Base-by-base conservation (phyloP, 2,888 invertebrate species). In the Rhimphoctona megacephalus region DNA sequence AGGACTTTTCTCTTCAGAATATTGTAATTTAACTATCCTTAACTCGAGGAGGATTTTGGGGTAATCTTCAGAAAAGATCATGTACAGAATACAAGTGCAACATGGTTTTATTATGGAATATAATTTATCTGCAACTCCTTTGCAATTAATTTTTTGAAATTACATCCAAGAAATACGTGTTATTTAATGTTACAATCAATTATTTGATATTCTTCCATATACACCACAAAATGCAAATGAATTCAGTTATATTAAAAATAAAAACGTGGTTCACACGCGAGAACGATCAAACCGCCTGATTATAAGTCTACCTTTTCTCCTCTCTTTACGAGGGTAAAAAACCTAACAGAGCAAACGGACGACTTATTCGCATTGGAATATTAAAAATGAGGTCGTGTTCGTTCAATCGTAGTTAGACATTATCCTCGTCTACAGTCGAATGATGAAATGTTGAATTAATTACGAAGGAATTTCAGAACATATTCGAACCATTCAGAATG, bases 351-450 rank as follows among this genome's bases (percentile, higher is more conserved):
- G 61, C 69, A 25, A 81, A 52, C 73, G 78, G 67, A 72, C 61
- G 61, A 61, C 61, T 74, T 72, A 72, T 85, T 78, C 78, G 73
- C 73, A 61, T 61, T 30, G 73, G 19, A 64, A 61, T 74, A 81
- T 78, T 85, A 52, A 74, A 72, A 85, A 85, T 81, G 85, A 78
- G 85, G 85, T 82, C 85, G 73, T 73, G 78, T 72, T 73, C 67
- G 43, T 73, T 81, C 67, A 66, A 49, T 76, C 73, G 78, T 72
- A 30, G 52, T 39, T 33, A 67, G 64, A 83, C 72, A 70, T 77
- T 83, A 83, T 83, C 64, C 39, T 39, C 19, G n/a, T 39, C 19
- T 61, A 82, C 43, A 66, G 57, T 54, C 33, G 70, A 57, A 39
- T 33, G 69, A 52, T 14, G 22, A 70, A 80, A 79, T 54, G 54